phyloP scores from a whole-genome alignment of 2,113 vertebrate species.

The Hyperopisus bebe region DNA sequence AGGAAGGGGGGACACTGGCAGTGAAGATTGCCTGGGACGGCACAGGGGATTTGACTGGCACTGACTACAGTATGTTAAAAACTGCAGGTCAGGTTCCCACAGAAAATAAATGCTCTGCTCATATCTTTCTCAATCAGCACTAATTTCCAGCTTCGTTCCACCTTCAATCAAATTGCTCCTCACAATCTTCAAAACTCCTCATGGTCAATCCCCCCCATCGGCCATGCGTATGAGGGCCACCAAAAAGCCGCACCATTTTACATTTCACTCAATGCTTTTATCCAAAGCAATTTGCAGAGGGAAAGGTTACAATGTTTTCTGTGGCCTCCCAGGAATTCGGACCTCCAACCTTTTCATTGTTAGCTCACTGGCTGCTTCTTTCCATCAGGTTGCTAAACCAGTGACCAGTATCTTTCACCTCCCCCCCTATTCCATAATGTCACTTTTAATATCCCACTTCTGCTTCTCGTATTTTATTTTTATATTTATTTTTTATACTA shows the following conservation, averaged over 20 bases:
- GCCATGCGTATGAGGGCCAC: background rate
- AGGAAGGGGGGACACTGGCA: background rate
- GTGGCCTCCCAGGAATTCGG: background rate
- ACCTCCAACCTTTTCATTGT: background rate
- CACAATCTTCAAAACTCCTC: background rate
- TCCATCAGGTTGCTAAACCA: background rate
- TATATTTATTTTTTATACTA: background rate
- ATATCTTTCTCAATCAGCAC: background rate
- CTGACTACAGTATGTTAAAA: background rate
- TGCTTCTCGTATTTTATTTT: background rate
- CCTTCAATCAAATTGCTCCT: background rate
- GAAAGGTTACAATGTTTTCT: background rate
- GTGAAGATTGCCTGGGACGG: background rate
- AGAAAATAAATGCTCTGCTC: background rate
- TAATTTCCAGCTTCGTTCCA: background rate
- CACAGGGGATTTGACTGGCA: background rate
- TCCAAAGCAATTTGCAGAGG: background rate
- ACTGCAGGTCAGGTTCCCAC: background rate
- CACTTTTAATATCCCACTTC: background rate
- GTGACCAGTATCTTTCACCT: background rate
- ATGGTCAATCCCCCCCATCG: background rate
- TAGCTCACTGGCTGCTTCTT: background rate
- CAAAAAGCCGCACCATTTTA: background rate
- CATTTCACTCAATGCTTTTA: background rate
- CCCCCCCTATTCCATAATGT: background rate